Percentiles rank a stretch among this genome's conserved stretches.
These are phyloP conservation scores for Ammospiza maritima DNA, from an alignment of 2,797 vertebrate genomes.

Conservation along the genomic window DNA sequence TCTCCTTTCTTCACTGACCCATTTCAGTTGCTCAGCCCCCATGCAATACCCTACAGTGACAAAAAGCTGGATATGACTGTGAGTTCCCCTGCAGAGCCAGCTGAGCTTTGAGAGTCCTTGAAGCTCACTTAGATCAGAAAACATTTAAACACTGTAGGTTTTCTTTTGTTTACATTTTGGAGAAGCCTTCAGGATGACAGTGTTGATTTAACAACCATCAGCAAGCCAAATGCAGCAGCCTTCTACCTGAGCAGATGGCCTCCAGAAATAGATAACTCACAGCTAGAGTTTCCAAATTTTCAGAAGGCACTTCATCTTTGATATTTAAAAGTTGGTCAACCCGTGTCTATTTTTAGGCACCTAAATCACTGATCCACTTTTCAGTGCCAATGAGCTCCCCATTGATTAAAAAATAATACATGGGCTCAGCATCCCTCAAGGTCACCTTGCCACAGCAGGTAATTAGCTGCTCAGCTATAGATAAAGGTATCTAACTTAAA, in stretches of 20 bases:
- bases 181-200: neutral
- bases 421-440: neutral
- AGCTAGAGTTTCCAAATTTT: neutral
- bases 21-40: neutral
- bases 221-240: conserved; percentile 1
- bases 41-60: neutral
- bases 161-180: conserved; percentile 21
- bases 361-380: neutral
- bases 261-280: conserved; percentile 12
- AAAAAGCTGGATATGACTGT: neutral
- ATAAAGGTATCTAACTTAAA: neutral
- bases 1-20: neutral
- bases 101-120: neutral
- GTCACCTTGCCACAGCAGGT: neutral
- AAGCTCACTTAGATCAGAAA: neutral
- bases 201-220: neutral
- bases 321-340: neutral
- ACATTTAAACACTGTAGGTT: neutral
- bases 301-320: neutral
- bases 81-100: neutral
- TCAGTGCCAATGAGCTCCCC: neutral
- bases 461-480: neutral
- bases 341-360: neutral
- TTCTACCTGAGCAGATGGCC: conserved; percentile 50
- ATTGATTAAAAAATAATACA: neutral